These are phyloP conservation scores for Cotesia chilonis DNA, from an alignment of 1,140 invertebrate species.

Conservation along the genomic window DNA sequence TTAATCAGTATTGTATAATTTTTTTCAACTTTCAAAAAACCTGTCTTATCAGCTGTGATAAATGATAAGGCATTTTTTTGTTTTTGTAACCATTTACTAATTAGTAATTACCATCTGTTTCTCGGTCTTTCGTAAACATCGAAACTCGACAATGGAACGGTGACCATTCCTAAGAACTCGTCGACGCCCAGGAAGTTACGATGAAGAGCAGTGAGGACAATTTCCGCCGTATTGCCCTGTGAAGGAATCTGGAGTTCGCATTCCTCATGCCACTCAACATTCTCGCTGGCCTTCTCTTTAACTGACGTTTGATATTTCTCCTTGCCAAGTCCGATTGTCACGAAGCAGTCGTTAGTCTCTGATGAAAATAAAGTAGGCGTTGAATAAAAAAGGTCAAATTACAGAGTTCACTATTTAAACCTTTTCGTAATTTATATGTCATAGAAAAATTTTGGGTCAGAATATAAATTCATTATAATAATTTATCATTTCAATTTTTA, in stretches of 20 bases:
- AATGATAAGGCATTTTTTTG: not conserved
- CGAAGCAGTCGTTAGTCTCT: slow-evolving; percentile 93
- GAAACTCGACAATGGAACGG: slow-evolving; percentile 84
- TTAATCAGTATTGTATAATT: slow-evolving; percentile 3
- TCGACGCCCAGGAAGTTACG: slow-evolving; percentile 90
- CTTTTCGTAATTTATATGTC: not conserved
- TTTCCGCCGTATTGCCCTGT: slow-evolving; percentile 86
- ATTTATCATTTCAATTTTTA: too few species aligned
- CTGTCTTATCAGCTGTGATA: slow-evolving; percentile 2
- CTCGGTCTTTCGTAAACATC: slow-evolving; percentile 89
- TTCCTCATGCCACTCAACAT: slow-evolving; percentile 94
- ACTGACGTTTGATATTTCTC: slow-evolving; percentile 96
- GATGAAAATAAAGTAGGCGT: slow-evolving; percentile 26
- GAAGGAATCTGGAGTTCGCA: slow-evolving; percentile 92
- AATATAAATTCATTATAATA: not conserved
- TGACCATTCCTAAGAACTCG: slow-evolving; percentile 88
- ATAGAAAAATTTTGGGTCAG: not conserved
- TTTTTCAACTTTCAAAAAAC: not conserved
- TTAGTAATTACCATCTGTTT: slow-evolving; percentile 75
- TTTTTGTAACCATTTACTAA: not conserved
- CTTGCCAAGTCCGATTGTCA: slow-evolving; percentile 92
- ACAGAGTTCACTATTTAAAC: not conserved
- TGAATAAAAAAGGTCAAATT: slow-evolving; percentile 14
- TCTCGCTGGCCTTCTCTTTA: slow-evolving; percentile 84
- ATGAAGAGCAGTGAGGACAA: slow-evolving; percentile 85